These are phyloP conservation scores for Silurus lanzhouensis DNA, from an alignment of 2,797 vertebrate species.

Conservation along the genomic window DNA sequence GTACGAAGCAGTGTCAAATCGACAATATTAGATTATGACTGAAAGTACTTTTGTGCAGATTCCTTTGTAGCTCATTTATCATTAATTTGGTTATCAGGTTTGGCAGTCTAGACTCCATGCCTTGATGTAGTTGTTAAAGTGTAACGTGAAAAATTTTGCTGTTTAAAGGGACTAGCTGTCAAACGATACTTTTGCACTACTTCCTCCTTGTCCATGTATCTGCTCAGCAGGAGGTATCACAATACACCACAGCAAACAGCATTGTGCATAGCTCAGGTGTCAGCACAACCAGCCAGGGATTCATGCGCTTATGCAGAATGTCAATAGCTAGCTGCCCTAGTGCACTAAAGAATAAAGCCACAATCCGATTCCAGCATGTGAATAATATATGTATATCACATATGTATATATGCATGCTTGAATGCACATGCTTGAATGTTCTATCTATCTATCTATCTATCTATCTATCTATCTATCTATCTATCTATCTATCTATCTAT, in stretches of 20 bases:
- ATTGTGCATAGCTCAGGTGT: conserved; percentile 40
- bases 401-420: background rate
- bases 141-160: background rate
- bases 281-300: background rate
- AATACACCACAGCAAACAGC: conserved; percentile 34
- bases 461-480: too few relatives aligned
- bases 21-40: background rate
- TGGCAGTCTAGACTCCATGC: background rate
- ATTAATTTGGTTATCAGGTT: background rate
- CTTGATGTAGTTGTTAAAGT: background rate
- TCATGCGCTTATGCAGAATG: conserved; percentile 19
- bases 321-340: background rate
- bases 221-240: conserved; percentile 34
- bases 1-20: too few relatives aligned
- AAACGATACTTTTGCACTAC: conserved; percentile 19
- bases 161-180: background rate
- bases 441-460: too few relatives aligned
- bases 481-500: too few relatives aligned
- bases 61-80: background rate
- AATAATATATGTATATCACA: background rate
- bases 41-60: background rate
- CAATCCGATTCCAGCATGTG: too few relatives aligned
- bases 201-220: conserved; percentile 26
- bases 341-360: conserved; percentile 3
- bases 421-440: too few relatives aligned